phyloP scores from a whole-genome alignment of 2,797 vertebrate genomes.

The Ctenopoma multispine region DNA sequence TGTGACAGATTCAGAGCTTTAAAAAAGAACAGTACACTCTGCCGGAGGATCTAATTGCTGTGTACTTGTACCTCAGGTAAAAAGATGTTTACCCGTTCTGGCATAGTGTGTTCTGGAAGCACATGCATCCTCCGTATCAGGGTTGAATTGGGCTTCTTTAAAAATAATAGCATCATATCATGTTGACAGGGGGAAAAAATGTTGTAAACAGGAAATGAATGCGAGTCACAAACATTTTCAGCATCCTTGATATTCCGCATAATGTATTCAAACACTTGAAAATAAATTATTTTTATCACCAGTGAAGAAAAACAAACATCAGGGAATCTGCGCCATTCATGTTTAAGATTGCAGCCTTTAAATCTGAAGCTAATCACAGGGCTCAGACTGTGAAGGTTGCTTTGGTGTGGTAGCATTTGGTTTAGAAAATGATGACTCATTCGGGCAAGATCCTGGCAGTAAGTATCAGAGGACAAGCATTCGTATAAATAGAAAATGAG shows the following conservation, averaged over 20 bases:
- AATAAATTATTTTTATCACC: conserved; percentile 53
- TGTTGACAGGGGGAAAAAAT: conserved; percentile 23
- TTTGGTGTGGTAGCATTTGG: conserved; percentile 31
- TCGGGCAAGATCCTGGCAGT: conserved; percentile 32
- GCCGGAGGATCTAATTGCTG: conserved; percentile 61
- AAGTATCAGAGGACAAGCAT: conserved; percentile 35
- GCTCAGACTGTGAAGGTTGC: conserved; percentile 51
- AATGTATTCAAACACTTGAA: conserved; percentile 53
- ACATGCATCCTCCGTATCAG: conserved; percentile 18
- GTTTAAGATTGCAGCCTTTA: conserved; percentile 47
- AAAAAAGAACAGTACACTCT: conserved; percentile 37
- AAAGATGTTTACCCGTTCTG: conserved; percentile 60
- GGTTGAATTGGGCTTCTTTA: conserved; percentile 46
- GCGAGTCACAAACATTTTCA: conserved; percentile 50
- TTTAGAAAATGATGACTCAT: conserved; percentile 65
- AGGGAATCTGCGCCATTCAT: conserved; percentile 48
- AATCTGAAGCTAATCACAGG: conserved; percentile 56
- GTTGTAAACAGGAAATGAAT: conserved; percentile 70
- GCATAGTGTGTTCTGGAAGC: conserved; percentile 28
- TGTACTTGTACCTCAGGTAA: conserved; percentile 52
- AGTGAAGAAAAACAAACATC: conserved; percentile 55
- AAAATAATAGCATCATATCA: conserved; percentile 44
- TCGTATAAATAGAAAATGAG: conserved; percentile 61
- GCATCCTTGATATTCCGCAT: conserved; percentile 44
- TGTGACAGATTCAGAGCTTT: conserved; percentile 67